A percentile compares a stretch with the other conserved stretches of the same genome.
These are phyloP conservation scores for Brachionus sp. DNA, from an alignment of 1,140 invertebrate genomes.

Conservation along the genomic window DNA sequence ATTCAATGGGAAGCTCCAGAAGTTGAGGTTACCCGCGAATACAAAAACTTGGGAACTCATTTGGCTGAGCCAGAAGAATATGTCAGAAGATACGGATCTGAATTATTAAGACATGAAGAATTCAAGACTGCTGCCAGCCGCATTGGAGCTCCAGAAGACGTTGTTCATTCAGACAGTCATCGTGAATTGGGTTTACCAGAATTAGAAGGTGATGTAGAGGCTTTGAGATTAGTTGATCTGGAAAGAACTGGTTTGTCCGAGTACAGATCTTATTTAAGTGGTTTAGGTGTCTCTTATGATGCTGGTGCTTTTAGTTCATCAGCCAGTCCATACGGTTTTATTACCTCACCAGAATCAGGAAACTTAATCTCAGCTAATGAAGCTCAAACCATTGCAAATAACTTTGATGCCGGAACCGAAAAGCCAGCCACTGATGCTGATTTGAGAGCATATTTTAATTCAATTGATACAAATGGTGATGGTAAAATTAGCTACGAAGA, in stretches of 20 bases:
- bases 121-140: neutral
- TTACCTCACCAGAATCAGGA: neutral
- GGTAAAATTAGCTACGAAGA: neutral
- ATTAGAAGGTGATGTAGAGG: slow-evolving; percentile 40
- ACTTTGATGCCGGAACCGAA: slow-evolving; percentile 10
- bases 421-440: slow-evolving; percentile 16
- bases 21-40: slow-evolving; percentile 24
- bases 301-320: neutral
- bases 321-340: neutral
- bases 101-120: slow-evolving; percentile 22
- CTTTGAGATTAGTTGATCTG: slow-evolving; percentile 28
- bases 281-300: neutral
- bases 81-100: neutral
- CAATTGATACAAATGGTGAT: slow-evolving; percentile 14
- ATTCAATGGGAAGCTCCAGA: slow-evolving; percentile 44
- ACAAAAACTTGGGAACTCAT: slow-evolving; percentile 28
- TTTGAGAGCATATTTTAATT: slow-evolving; percentile 33
- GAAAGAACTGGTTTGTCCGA: slow-evolving; percentile 29
- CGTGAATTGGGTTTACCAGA: slow-evolving; percentile 13
- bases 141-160: neutral
- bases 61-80: slow-evolving; percentile 32
- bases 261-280: slow-evolving; percentile 29
- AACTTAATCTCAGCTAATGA: neutral
- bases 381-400: slow-evolving; percentile 26
- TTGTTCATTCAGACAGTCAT: slow-evolving; percentile 1